phyloP scores from a whole-genome alignment of 2,797 vertebrate genomes.

The Cynodonichthys magdalenae region DNA sequence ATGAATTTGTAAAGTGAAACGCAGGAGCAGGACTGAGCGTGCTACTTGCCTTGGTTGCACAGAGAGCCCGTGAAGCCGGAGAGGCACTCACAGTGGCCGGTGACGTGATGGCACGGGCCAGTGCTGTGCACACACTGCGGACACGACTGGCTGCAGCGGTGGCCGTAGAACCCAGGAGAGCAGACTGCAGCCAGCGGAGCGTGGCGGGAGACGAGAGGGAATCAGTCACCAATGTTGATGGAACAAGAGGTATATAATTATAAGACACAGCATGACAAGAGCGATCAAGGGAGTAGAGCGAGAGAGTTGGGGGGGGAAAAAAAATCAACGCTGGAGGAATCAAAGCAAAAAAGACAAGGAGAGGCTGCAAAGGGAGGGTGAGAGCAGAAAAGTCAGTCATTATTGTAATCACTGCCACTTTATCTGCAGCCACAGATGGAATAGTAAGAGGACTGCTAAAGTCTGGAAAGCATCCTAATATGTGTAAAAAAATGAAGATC shows the following conservation, averaged over 20 bases:
- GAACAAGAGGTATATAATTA: slow-evolving; percentile 58
- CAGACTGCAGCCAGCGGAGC: slow-evolving; percentile 82
- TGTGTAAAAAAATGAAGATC: slow-evolving; percentile 35
- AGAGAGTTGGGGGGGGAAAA: not conserved
- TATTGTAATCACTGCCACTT: slow-evolving; percentile 57
- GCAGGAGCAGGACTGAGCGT: slow-evolving; percentile 29
- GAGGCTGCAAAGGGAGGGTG: slow-evolving; percentile 37
- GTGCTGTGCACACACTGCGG: slow-evolving; percentile 94
- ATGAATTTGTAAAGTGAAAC: slow-evolving; percentile 17
- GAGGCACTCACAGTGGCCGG: slow-evolving; percentile 92
- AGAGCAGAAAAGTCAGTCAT: slow-evolving; percentile 53
- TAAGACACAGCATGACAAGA: slow-evolving; percentile 53
- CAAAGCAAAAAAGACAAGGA: slow-evolving; percentile 39
- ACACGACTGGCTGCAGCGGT: slow-evolving; percentile 92
- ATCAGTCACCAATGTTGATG: slow-evolving; percentile 37
- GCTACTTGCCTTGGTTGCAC: slow-evolving; percentile 94
- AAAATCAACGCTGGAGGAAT: slow-evolving; percentile 52
- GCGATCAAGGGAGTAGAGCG: slow-evolving; percentile 51
- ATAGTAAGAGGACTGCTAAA: slow-evolving; percentile 42
- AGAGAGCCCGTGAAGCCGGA: slow-evolving; percentile 91
- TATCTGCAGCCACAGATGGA: slow-evolving; percentile 49
- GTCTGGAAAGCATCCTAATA: slow-evolving; percentile 42
- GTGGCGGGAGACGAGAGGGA: slow-evolving; percentile 29
- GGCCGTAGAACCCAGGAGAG: slow-evolving; percentile 92
- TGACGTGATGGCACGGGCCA: slow-evolving; percentile 92